These are phyloP conservation scores for Drosophila nr. perissopoda DNA, from an alignment of 2,888 invertebrate genomes.

Conservation along the genomic window DNA sequence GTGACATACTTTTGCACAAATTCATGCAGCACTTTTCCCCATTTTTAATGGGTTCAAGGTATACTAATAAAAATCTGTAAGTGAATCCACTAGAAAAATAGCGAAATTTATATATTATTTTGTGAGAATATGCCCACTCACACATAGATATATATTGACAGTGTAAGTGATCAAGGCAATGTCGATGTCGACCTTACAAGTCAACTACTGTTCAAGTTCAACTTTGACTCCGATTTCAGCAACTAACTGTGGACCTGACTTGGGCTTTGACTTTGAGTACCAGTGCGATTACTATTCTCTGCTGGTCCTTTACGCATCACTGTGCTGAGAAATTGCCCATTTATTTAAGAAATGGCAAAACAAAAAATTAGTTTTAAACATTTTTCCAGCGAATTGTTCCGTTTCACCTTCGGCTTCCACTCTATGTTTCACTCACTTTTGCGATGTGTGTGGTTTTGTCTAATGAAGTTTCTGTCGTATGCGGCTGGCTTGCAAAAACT, in stretches of 20 bases:
- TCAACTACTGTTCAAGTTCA: conserved; percentile 2
- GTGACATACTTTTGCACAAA: neutral
- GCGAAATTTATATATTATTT: too few species aligned
- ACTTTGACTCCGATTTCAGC: neutral
- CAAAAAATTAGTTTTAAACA: conserved; percentile 24
- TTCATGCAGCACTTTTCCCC: neutral
- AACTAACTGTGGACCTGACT: neutral
- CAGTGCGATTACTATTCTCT: conserved; percentile 23
- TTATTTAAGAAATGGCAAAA: conserved; percentile 39
- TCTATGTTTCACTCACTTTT: neutral
- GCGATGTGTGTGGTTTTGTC: conserved; percentile 18
- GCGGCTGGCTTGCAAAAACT: conserved; percentile 7
- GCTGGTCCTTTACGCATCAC: conserved; percentile 67
- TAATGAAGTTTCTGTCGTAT: conserved; percentile 57
- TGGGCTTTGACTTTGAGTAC: conserved; percentile 8
- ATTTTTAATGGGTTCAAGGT: neutral
- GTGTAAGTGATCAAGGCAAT: conserved; percentile 14
- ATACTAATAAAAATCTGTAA: neutral
- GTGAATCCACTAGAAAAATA: too few species aligned
- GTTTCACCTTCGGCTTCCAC: conserved; percentile 2
- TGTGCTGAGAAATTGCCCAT: conserved; percentile 72
- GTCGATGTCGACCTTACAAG: neutral
- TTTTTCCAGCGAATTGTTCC: conserved; percentile 69
- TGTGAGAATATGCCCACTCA: neutral
- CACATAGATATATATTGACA: conserved; percentile 1